Percentiles rank a stretch among this genome's conserved stretches.
These are phyloP conservation scores for Nasonia longicornis DNA, from an alignment of 1,140 invertebrate species.

Conservation along the genomic window DNA sequence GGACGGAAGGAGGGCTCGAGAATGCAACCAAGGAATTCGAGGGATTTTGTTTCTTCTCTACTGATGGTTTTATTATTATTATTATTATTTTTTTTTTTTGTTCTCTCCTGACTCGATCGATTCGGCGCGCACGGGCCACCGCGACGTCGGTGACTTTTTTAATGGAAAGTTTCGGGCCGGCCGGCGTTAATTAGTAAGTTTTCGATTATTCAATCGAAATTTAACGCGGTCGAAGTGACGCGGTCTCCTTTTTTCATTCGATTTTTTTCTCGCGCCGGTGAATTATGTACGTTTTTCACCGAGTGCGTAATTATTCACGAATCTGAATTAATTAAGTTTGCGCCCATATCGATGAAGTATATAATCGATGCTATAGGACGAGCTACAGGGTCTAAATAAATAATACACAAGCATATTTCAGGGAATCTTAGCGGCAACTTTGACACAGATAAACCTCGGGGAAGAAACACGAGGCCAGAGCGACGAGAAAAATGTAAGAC, in stretches of 20 bases:
- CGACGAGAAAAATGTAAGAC: constrained; percentile 10
- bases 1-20: constrained; percentile 12
- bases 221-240: not conserved
- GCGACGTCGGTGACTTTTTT: constrained; percentile 6
- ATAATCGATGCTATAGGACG: too few relatives aligned
- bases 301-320: too few relatives aligned
- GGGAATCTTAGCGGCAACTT: not conserved
- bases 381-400: not conserved
- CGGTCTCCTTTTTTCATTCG: too few relatives aligned
- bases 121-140: not conserved
- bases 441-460: constrained; percentile 40
- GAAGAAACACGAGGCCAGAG: not conserved
- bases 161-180: not conserved
- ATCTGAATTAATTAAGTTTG: too few relatives aligned
- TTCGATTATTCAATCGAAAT: not conserved
- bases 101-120: not conserved
- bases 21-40: constrained; percentile 39
- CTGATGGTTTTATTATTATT: not conserved
- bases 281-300: too few relatives aligned
- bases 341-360: too few relatives aligned
- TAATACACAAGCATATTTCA: constrained; percentile 1
- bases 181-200: not conserved
- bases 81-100: not conserved
- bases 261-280: too few relatives aligned
- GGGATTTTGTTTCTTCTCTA: not conserved